Conservation (phyloP, 2,113 vertebrate species). For the Pluvianellus socialis region DNA sequence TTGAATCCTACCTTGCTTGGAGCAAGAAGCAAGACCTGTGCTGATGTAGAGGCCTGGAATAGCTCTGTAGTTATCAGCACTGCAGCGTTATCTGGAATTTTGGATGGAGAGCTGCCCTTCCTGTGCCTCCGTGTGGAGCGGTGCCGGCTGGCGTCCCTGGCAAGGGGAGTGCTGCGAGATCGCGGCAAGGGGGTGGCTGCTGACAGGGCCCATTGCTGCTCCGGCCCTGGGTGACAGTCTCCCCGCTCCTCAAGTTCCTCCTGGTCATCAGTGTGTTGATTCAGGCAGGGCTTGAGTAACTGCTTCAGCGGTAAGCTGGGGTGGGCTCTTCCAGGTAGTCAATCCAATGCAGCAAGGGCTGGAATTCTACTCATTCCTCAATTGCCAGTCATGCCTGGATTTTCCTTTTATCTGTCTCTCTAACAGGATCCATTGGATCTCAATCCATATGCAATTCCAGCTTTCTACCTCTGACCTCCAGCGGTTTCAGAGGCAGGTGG, state of each 20-base stretch:
- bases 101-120: not conserved
- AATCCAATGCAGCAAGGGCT: not conserved
- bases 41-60: not conserved
- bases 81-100: not conserved
- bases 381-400: not conserved
- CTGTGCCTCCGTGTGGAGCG: not conserved
- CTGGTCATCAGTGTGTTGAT: accelerated
- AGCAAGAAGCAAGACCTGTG: not conserved
- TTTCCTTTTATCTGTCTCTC: not conserved
- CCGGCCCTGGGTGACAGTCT: accelerated
- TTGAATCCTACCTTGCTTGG: not conserved
- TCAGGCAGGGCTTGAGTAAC: not conserved
- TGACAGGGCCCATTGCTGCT: accelerated
- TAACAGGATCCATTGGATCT: not conserved
- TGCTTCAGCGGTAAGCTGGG: not conserved
- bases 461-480: not conserved
- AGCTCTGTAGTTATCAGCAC: not conserved
- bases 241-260: not conserved
- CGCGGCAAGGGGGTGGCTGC: not conserved
- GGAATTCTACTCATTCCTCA: not conserved
- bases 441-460: not conserved
- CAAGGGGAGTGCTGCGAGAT: not conserved
- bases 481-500: not conserved
- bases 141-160: not conserved
- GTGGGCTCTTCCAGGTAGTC: not conserved